Evolutionary conservation across 2,888 invertebrate species (phyloP), one percentile per base, ranked within the genome.

Genomic region (Syrista parreyssii): DNA sequence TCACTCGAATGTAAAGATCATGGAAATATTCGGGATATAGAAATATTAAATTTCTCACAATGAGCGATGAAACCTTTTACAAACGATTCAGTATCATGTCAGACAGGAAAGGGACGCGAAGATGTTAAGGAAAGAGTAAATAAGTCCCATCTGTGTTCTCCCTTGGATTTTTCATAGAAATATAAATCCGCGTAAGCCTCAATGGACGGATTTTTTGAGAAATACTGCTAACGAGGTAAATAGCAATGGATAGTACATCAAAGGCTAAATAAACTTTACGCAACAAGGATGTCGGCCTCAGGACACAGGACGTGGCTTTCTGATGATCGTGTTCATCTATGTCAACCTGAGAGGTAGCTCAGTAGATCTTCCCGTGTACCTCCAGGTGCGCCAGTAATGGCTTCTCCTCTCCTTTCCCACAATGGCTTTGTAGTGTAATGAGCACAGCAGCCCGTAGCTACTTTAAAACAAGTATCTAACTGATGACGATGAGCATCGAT

Each of bases 251-350:
- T 71, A 71, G 71, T 31, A 81, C 80, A 79, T 84, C 79, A 78
- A 81, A 84, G 81, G 81, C 82, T 76, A 79, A 83, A 83, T 84
- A 88, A 88, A 88, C 82, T 88, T 86, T 82, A 81, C 78, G 30
- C 80, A 81, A 78, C 68, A 79, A 83, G 81, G 82, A 82, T 82
- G 83, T 85, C 85, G 84, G 84, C 86, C 84, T 82, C 79, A 34
- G 84, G 84, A 80, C 76, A 82, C 79, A 78, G 79, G 72, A 79
- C 79, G 75, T 78, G 78, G 79, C 85, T 86, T 84, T 78, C 74
- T 81, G 84, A 87, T 88, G 84, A 84, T 84, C 84, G 82, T 82
- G 84, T 82, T 82, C 55, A 15, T 68, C 30, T 74, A 74, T 36
- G 73, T 32, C 34, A 68, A 77, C 68, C 74, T 68, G 32, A 68